These are phyloP conservation scores for Acheta domesticus DNA, from an alignment of 2,888 invertebrate species.

Conservation along the genomic window DNA sequence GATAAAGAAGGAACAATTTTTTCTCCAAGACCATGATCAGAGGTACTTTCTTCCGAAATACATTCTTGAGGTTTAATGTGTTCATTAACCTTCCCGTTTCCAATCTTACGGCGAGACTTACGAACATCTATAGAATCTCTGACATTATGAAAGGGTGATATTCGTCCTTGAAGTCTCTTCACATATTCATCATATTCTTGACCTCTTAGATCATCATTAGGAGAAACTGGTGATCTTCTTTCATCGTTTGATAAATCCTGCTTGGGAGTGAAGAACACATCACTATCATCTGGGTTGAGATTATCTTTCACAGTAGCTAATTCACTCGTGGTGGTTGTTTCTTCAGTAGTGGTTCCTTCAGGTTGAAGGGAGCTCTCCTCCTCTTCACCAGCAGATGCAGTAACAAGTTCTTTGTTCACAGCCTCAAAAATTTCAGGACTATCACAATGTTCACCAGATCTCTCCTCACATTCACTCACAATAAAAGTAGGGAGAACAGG, in stretches of 20 bases:
- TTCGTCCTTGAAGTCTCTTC: constrained; percentile 62
- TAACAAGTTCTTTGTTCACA: constrained; percentile 32
- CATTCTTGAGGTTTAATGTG: constrained; percentile 39
- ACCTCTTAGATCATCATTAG: constrained; percentile 38
- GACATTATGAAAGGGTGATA: constrained; percentile 66
- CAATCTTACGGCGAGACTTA: constrained; percentile 55
- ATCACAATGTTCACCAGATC: constrained; percentile 32
- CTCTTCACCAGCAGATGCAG: constrained; percentile 35
- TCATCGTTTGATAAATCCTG: background rate
- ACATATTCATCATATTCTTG: constrained; percentile 60
- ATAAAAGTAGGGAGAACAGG: constrained; percentile 36
- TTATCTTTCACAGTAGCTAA: constrained; percentile 44
- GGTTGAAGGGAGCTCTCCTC: constrained; percentile 59
- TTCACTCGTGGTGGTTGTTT: constrained; percentile 49
- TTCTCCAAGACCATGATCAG: constrained; percentile 45
- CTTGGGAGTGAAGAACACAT: constrained; percentile 32
- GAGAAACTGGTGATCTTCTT: constrained; percentile 21
- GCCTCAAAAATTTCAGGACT: constrained; percentile 34
- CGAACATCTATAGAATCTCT: constrained; percentile 65
- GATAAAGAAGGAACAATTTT: background rate
- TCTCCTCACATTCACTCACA: constrained; percentile 33
- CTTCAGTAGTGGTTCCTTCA: constrained; percentile 58
- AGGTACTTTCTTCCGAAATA: constrained; percentile 40
- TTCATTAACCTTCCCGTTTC: constrained; percentile 30
- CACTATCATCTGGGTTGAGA: constrained; percentile 46